Percentiles rank a stretch among this genome's conserved stretches.
phyloP scores from a whole-genome alignment of 2,797 vertebrate species.

The Acanthurus leucopareius region DNA sequence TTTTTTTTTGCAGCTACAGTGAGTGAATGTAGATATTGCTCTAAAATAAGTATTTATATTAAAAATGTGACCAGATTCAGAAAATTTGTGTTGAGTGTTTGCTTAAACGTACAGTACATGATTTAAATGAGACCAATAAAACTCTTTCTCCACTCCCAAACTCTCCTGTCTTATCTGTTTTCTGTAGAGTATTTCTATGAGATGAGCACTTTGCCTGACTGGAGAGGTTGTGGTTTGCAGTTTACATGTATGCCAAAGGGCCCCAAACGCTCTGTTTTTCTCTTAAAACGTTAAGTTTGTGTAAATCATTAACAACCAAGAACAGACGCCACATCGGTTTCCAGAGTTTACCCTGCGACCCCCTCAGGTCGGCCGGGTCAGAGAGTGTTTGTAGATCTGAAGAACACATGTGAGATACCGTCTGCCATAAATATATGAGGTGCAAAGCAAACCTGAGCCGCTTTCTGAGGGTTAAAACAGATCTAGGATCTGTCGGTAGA shows the following conservation, averaged over 20 bases:
- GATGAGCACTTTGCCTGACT: no score
- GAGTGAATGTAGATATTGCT: slow-evolving; percentile 3
- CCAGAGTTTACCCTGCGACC: slow-evolving; percentile 26
- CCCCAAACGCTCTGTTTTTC: slow-evolving; percentile 27
- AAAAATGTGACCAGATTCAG: background rate
- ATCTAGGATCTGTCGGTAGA: no score
- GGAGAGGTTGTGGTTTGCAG: background rate
- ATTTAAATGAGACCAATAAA: slow-evolving; percentile 45
- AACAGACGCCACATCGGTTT: background rate
- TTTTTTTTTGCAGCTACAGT: slow-evolving; percentile 16
- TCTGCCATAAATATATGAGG: no score
- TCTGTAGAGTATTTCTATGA: background rate
- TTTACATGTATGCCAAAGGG: slow-evolving; percentile 7
- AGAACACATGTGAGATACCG: background rate
- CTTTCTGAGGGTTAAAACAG: no score
- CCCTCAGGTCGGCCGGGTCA: slow-evolving; percentile 31
- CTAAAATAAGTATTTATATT: slow-evolving; percentile 24
- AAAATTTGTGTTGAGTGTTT: slow-evolving; percentile 23
- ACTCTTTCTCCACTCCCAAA: background rate
- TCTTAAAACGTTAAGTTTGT: background rate
- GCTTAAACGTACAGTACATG: background rate
- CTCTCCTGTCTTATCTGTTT: background rate
- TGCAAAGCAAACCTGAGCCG: no score
- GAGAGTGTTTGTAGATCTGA: slow-evolving; percentile 9
- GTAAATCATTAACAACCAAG: slow-evolving; percentile 65